These are phyloP conservation scores for Callimorpha dominula DNA, from an alignment of 2,888 invertebrate genomes.

Conservation along the genomic window DNA sequence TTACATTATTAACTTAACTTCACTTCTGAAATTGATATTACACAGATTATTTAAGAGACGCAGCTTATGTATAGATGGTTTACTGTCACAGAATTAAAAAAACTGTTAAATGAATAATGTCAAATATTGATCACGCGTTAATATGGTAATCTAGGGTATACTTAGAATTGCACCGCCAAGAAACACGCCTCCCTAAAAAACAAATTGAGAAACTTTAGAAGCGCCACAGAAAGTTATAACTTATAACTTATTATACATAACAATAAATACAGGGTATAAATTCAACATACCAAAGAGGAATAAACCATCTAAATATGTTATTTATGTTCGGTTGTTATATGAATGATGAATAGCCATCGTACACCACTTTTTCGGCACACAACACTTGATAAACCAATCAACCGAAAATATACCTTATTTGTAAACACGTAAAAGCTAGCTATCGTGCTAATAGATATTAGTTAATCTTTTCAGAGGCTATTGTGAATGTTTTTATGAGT, in stretches of 20 bases:
- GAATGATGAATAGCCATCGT: conserved; percentile 72
- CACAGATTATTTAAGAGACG: too few species aligned
- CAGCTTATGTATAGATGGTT: not conserved
- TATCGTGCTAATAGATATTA: conserved; percentile 7
- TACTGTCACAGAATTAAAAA: not conserved
- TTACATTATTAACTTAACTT: too few species aligned
- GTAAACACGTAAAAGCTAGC: conserved; percentile 12
- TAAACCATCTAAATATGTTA: conserved; percentile 65
- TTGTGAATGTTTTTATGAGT: conserved; percentile 61
- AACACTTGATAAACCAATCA: conserved; percentile 12
- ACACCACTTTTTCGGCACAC: conserved; percentile 49
- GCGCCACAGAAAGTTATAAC: not conserved
- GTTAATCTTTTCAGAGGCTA: conserved; percentile 50
- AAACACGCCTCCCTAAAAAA: too few species aligned
- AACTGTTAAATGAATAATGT: not conserved
- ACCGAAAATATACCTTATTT: conserved; percentile 36
- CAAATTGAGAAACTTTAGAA: not conserved
- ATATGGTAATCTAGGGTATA: too few species aligned
- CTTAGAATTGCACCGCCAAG: too few species aligned
- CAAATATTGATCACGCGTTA: not conserved
- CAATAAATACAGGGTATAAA: conserved; percentile 20
- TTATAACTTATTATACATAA: not conserved
- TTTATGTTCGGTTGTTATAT: conserved; percentile 72
- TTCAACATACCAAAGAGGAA: conserved; percentile 57
- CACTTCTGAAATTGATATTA: too few species aligned